Evolutionary conservation across 2,888 invertebrate genomes (phyloP), one percentile per base, ranked within the genome.

Genomic region (Trichopria drosophilae): DNA sequence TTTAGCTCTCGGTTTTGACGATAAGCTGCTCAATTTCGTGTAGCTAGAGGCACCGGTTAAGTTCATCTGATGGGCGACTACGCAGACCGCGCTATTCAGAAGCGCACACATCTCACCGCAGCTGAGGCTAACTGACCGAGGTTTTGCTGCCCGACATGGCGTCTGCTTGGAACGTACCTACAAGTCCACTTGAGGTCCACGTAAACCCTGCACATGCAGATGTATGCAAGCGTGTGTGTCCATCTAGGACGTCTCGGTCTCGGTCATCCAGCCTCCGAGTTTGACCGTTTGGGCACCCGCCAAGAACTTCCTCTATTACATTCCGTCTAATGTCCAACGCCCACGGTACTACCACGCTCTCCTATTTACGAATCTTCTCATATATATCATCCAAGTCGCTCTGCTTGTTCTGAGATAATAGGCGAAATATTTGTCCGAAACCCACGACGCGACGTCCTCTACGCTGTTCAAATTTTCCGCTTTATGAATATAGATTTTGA

Each of bases 271-370:
- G 12, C 18, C n/a, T n/a, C n/a, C n/a, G n/a, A n/a, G 19, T 41
- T 41, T 41, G 29, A 19, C 49, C 51, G 20, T 39, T 53, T 70
- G 68, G 68, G 66, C 57, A 60, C 35, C 47, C 50, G 70, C 69
- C 70, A 70, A 68, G 55, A 62, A 60, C 65, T 66, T 64, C 64
- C 62, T 69, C 64, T 61, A 66, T 71, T 68, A 65, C 64, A 65
- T 67, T 63, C 60, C 62, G 59, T 61, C 68, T 67, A 64, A 65
- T 66, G 63, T 64, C 61, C 58, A 54, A 57, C 32, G 52, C 39
- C n/a, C n/a, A n/a, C n/a, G n/a, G n/a, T n/a, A n/a, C n/a, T n/a
- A n/a, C n/a, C n/a, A n/a, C n/a, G n/a, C n/a, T n/a, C n/a, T 50
- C 37, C 35, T 53, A 43, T 53, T 53, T 56, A 46, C 53, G 34